A percentile compares a stretch with the other conserved stretches of the same genome.
phyloP scores from a whole-genome alignment of 2,113 vertebrate species.

The Ceyx cyanopectus region DNA sequence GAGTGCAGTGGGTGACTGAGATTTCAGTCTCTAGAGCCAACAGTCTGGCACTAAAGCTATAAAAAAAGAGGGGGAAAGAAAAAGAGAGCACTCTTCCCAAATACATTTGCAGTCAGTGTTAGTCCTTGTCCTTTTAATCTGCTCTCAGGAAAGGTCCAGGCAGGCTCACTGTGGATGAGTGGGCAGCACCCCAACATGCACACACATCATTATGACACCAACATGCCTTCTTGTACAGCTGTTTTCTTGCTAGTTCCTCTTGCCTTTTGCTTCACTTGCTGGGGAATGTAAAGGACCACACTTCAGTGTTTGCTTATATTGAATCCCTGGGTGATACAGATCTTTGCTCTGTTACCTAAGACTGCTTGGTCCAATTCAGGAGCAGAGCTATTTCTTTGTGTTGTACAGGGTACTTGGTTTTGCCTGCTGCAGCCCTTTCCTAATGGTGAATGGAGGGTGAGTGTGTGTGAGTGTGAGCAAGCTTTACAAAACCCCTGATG shows the following conservation, averaged over 20 bases:
- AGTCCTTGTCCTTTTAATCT: background rate
- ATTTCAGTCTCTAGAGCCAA: background rate
- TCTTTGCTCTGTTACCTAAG: slow-evolving; percentile 10
- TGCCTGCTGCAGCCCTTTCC: slow-evolving; percentile 40
- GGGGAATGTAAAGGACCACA: background rate
- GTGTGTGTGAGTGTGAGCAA: background rate
- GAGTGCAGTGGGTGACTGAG: background rate
- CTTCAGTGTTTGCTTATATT: background rate
- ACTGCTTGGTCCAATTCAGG: background rate
- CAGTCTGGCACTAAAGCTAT: background rate
- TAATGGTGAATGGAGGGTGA: background rate
- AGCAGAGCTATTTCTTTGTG: background rate
- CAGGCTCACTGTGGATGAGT: background rate
- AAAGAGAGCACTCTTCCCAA: background rate
- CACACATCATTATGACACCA: background rate
- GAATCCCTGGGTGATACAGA: background rate
- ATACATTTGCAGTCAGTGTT: background rate
- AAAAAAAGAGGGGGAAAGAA: background rate
- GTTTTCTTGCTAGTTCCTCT: background rate
- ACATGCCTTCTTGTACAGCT: background rate
- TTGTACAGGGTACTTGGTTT: background rate
- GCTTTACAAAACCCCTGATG: slow-evolving; percentile 44
- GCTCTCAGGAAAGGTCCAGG: background rate
- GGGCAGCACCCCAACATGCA: background rate
- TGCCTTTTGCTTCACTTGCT: slow-evolving; percentile 3